These are phyloP conservation scores for Takifugu bimaculatus DNA, from an alignment of 2,113 vertebrate genomes.

Conservation along the genomic window DNA sequence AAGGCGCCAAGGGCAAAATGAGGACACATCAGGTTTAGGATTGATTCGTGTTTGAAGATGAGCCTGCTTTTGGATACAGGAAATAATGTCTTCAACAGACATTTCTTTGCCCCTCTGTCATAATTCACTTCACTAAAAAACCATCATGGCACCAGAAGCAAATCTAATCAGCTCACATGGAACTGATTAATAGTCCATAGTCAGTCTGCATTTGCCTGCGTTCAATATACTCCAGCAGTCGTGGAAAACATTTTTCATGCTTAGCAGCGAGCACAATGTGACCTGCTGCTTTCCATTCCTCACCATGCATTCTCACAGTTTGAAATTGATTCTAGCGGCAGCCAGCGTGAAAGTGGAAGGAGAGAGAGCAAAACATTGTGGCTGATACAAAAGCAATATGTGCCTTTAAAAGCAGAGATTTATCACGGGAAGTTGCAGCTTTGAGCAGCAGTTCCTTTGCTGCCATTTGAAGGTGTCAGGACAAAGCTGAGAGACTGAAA, in stretches of 20 bases:
- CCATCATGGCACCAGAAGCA: constrained; percentile 31
- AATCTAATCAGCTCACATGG: constrained; percentile 53
- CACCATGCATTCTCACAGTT: constrained; percentile 46
- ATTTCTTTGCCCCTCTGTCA: constrained; percentile 16
- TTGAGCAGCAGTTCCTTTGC: constrained; percentile 31
- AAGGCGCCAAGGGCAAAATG: constrained; percentile 20
- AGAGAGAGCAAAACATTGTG: constrained; percentile 49
- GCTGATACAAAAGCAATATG: constrained; percentile 49
- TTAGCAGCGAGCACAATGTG: constrained; percentile 48
- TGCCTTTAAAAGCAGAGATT: constrained; percentile 42
- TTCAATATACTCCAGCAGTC: constrained; percentile 36
- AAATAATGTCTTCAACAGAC: not conserved
- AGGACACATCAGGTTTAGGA: not conserved
- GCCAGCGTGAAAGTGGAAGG: constrained; percentile 51
- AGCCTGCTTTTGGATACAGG: not conserved
- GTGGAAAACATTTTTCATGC: constrained; percentile 61
- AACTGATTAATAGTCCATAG: constrained; percentile 59
- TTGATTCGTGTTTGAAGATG: not conserved
- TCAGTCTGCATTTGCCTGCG: constrained; percentile 42
- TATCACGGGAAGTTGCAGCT: constrained; percentile 46
- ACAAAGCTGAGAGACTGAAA: constrained; percentile 4
- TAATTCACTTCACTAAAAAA: constrained; percentile 34
- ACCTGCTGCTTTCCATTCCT: constrained; percentile 52
- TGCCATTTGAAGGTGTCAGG: constrained; percentile 21
- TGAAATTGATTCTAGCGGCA: constrained; percentile 58